Conservation (phyloP, 2,797 vertebrate genomes). For the Onychomys arenicola region DNA sequence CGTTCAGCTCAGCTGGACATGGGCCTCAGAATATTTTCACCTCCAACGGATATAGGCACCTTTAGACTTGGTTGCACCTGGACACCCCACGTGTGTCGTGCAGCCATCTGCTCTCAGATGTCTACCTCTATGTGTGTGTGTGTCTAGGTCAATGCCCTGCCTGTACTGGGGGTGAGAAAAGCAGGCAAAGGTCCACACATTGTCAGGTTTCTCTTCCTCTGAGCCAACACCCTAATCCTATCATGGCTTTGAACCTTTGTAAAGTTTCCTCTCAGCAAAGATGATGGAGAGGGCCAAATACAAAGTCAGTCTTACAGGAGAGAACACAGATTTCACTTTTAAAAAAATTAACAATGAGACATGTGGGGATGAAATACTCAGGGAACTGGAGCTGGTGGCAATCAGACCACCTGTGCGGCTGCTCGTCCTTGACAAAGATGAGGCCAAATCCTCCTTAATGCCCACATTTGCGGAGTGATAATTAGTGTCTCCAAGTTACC, state of each 20-base stretch:
- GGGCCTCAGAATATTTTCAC: not conserved
- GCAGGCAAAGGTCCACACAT: not conserved
- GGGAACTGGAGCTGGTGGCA: not conserved
- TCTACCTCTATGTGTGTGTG: not conserved
- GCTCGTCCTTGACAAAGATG: not conserved
- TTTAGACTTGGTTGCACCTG: not conserved
- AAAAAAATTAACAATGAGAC: not conserved
- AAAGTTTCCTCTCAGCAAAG: not conserved
- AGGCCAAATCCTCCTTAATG: slow-evolving; percentile 3
- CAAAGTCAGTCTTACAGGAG: not conserved
- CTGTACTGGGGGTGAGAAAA: too few relatives aligned
- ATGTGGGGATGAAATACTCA: not conserved
- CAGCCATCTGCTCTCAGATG: not conserved
- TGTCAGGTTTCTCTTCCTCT: not conserved
- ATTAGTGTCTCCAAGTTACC: not conserved
- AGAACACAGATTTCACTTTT: not conserved
- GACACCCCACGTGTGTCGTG: not conserved
- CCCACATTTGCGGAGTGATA: not conserved
- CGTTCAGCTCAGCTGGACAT: not conserved
- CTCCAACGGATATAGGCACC: not conserved
- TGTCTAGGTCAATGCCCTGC: not conserved
- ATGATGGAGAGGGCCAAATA: not conserved
- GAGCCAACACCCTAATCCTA: not conserved
- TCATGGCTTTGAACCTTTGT: not conserved
- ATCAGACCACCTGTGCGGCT: not conserved